phyloP scores from a whole-genome alignment of 2,113 vertebrate species.

The Corythoichthys haematopterus region DNA sequence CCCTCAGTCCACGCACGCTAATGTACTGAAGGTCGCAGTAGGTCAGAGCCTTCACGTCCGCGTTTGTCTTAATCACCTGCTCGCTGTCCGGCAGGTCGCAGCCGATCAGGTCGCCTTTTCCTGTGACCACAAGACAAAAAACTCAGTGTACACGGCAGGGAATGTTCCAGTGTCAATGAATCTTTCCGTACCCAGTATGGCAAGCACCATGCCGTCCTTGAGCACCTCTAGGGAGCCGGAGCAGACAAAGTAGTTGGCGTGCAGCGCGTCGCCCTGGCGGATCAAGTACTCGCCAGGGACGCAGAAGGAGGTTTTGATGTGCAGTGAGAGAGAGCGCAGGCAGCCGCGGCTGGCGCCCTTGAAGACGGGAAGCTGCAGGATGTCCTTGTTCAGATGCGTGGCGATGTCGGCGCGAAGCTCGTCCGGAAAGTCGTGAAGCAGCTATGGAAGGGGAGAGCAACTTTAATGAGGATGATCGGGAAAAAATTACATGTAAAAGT shows the following conservation, averaged over 20 bases:
- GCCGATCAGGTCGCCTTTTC: constrained; percentile 94
- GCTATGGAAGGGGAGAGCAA: constrained; percentile 58
- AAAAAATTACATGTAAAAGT: not conserved
- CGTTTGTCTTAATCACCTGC: constrained; percentile 89
- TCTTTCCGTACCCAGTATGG: constrained; percentile 84
- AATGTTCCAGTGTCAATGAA: too few relatives aligned
- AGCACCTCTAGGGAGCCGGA: constrained; percentile 94
- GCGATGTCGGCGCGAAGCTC: constrained; percentile 93
- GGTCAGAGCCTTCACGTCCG: constrained; percentile 90
- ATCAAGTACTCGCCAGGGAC: constrained; percentile 92
- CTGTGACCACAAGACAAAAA: constrained; percentile 56
- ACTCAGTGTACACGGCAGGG: not conserved
- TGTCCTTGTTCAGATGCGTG: constrained; percentile 97
- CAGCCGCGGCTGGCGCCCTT: constrained; percentile 89
- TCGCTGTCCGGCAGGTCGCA: constrained; percentile 81
- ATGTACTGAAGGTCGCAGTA: constrained; percentile 94
- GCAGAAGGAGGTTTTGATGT: constrained; percentile 94
- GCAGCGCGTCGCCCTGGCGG: constrained; percentile 87
- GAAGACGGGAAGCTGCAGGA: constrained; percentile 90
- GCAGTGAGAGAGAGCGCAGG: constrained; percentile 89
- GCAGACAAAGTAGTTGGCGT: constrained; percentile 93
- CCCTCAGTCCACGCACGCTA: constrained; percentile 79
- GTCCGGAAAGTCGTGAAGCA: constrained; percentile 93
- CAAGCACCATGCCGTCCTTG: constrained; percentile 86
- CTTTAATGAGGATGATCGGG: too few relatives aligned